Evolutionary conservation across 2,888 invertebrate species (phyloP).

Genomic region (Andrena praecox): DNA sequence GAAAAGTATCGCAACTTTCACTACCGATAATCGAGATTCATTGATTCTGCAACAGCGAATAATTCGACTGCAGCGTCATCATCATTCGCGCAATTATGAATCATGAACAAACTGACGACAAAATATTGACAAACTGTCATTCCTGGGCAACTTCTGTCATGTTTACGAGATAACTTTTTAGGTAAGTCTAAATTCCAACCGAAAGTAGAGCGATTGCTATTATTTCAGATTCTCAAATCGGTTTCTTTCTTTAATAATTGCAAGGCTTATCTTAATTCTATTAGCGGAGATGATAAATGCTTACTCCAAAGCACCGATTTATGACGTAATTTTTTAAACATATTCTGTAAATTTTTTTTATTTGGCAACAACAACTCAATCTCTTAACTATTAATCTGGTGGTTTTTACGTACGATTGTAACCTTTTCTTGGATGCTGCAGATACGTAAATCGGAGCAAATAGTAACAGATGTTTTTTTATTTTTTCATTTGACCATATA

Average conservation of each 20-base stretch:
- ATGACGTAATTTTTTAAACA: neutral
- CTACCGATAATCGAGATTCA: neutral
- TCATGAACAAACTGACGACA: neutral
- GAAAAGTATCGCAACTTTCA: neutral
- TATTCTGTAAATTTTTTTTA: neutral
- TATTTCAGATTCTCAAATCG: neutral
- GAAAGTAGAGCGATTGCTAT: neutral
- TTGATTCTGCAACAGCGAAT: neutral
- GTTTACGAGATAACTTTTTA: neutral
- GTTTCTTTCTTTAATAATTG: neutral
- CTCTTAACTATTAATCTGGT: no score
- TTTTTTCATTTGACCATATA: no score
- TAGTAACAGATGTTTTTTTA: no score
- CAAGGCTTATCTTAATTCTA: neutral
- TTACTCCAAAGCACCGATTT: neutral
- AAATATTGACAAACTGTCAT: neutral
- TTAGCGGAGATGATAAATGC: neutral
- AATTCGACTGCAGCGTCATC: neutral
- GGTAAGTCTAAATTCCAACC: slow-evolving; percentile 1
- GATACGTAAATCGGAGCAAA: no score
- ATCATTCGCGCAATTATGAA: neutral
- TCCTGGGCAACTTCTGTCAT: neutral
- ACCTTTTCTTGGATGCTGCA: no score
- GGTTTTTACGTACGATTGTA: neutral
- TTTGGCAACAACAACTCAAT: no score